These are phyloP conservation scores for Eretmochelys imbricata DNA, from an alignment of 2,113 vertebrate species.

Conservation along the genomic window DNA sequence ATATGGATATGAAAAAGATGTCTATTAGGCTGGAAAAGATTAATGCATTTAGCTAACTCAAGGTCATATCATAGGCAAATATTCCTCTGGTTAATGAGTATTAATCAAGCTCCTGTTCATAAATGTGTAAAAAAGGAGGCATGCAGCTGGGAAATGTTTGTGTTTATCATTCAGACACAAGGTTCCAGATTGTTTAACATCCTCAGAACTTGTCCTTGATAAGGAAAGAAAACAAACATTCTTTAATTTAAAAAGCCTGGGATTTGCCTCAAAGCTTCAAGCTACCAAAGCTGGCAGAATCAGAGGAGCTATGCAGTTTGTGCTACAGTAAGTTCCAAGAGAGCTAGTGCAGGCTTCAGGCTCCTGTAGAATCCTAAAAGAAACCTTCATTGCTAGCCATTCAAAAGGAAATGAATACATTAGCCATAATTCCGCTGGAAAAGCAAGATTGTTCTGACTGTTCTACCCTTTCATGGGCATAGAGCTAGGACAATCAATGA, in stretches of 20 bases:
- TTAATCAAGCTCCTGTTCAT: not conserved
- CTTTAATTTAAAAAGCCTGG: not conserved
- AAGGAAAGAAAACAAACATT: not conserved
- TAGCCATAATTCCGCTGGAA: not conserved
- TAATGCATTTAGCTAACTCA: not conserved
- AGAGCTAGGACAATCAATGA: not conserved
- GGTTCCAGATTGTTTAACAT: not conserved
- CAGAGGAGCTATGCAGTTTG: not conserved
- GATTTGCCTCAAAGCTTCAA: not conserved
- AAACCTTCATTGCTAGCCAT: not conserved
- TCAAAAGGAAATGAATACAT: not conserved
- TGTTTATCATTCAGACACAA: not conserved
- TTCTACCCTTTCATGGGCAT: not conserved
- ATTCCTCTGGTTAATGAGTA: not conserved
- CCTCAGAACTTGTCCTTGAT: not conserved
- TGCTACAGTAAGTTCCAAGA: not conserved
- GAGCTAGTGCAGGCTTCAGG: not conserved
- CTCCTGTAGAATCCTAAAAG: not conserved
- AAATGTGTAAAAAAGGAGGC: not conserved
- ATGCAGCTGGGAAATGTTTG: not conserved
- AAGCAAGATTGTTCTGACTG: not conserved
- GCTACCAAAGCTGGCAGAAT: not conserved
- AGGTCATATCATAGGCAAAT: not conserved
- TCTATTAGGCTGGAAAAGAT: not conserved
- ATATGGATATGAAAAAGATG: not conserved